Evolutionary conservation across 1,140 invertebrate species (phyloP).

Genomic region (Pinna nobilis): DNA sequence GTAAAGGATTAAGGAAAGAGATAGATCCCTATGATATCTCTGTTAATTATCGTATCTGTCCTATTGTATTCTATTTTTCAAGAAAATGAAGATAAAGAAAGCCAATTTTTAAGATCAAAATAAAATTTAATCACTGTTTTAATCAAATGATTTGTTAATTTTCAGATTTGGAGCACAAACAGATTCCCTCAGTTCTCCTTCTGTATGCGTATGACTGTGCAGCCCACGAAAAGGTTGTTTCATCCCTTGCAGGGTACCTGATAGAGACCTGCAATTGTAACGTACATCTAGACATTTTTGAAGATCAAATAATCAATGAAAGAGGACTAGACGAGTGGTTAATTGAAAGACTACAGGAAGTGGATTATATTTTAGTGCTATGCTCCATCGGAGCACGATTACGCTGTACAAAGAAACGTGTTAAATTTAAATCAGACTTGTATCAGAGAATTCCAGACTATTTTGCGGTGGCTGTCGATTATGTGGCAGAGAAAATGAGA

Average conservation of each 20-base stretch:
- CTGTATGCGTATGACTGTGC: conserved; percentile 67
- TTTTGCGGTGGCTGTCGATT: conserved; percentile 70
- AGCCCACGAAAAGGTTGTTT: conserved; percentile 66
- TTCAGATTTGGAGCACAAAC: conserved; percentile 67
- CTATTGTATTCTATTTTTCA: no score
- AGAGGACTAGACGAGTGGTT: conserved; percentile 67
- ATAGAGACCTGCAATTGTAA: conserved; percentile 68
- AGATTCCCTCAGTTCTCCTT: conserved; percentile 59
- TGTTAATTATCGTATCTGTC: no score
- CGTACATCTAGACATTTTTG: conserved; percentile 67
- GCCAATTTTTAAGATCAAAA: no score
- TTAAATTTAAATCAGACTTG: conserved; percentile 56
- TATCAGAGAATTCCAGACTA: conserved; percentile 63
- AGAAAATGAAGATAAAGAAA: no score
- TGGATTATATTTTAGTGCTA: conserved; percentile 68
- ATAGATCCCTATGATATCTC: no score
- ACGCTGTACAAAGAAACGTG: conserved; percentile 66
- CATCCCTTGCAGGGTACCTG: conserved; percentile 62
- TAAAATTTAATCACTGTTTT: no score
- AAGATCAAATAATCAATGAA: conserved; percentile 64
- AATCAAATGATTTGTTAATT: no score
- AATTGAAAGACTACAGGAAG: conserved; percentile 65
- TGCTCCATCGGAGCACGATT: conserved; percentile 68
- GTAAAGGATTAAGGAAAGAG: no score
- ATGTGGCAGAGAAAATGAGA: conserved; percentile 70